Conservation (phyloP, 2,113 vertebrate genomes). For the Misgurnus mizolepis region DNA sequence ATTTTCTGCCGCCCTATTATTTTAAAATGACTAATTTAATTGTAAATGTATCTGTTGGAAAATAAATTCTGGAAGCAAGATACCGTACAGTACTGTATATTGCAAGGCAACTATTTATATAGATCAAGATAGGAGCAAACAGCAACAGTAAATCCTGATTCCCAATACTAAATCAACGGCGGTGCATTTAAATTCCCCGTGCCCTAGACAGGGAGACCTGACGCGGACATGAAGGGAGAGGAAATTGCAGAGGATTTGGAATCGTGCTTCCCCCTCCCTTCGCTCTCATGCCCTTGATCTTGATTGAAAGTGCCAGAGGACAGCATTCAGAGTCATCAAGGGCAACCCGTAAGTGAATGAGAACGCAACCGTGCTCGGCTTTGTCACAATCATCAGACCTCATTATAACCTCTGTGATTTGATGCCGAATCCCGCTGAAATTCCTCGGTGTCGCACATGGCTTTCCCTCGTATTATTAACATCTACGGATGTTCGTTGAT, state of each 20-base stretch:
- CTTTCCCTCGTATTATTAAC: not conserved
- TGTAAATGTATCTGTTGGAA: no score
- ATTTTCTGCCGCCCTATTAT: not conserved
- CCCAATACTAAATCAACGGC: slow-evolving; percentile 16
- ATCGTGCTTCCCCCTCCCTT: slow-evolving; percentile 33
- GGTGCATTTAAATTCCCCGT: slow-evolving; percentile 45
- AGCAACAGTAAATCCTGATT: slow-evolving; percentile 19
- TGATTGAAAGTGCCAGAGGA: slow-evolving; percentile 65
- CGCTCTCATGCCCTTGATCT: slow-evolving; percentile 55
- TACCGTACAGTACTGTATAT: not conserved
- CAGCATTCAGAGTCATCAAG: slow-evolving; percentile 52
- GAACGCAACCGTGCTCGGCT: slow-evolving; percentile 31
- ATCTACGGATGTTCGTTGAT: slow-evolving; percentile 55
- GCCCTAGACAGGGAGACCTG: slow-evolving; percentile 44
- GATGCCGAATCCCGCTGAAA: not conserved
- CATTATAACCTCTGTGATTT: slow-evolving; percentile 37
- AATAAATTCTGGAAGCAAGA: not conserved
- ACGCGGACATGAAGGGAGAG: slow-evolving; percentile 45
- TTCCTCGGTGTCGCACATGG: not conserved
- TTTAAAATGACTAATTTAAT: not conserved
- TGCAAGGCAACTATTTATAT: slow-evolving; percentile 14
- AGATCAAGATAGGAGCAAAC: not conserved
- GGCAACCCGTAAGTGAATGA: slow-evolving; percentile 35
- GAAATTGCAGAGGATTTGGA: slow-evolving; percentile 55
- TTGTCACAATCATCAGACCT: slow-evolving; percentile 41